These are phyloP conservation scores for Eupithecia subfuscata DNA, from an alignment of 2,888 invertebrate genomes.

Conservation along the genomic window DNA sequence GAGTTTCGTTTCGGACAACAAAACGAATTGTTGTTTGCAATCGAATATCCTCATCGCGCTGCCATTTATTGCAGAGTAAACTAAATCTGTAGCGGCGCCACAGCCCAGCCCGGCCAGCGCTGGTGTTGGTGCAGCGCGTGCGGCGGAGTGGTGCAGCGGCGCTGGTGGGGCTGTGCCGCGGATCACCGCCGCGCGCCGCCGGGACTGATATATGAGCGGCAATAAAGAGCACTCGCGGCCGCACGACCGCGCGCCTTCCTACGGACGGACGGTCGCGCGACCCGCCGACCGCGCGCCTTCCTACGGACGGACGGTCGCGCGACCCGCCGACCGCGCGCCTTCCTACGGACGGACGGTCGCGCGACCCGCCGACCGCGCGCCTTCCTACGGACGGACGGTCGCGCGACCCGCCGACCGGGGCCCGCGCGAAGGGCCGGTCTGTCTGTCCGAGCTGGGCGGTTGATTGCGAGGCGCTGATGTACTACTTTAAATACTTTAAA, in stretches of 20 bases:
- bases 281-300: no score
- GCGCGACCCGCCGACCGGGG: no score
- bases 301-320: no score
- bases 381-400: no score
- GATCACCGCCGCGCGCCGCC: conserved; percentile 14
- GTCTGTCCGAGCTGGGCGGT: no score
- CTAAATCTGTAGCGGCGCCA: conserved; percentile 4
- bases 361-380: no score
- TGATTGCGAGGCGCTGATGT: neutral
- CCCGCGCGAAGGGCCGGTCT: no score
- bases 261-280: no score
- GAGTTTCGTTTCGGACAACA: conserved; percentile 12
- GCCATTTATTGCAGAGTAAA: conserved; percentile 11
- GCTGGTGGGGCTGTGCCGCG: conserved; percentile 8
- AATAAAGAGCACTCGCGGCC: conserved; percentile 31
- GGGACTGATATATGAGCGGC: conserved; percentile 27
- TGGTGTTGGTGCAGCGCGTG: neutral
- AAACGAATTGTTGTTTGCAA: conserved; percentile 28
- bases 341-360: no score
- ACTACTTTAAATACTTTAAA: no score
- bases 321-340: no score
- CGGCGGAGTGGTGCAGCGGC: neutral
- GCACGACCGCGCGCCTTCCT: no score
- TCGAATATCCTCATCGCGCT: conserved; percentile 20
- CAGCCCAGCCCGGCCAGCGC: neutral